A percentile compares a stretch with the other conserved stretches of the same genome.
phyloP scores from a whole-genome alignment of 2,113 vertebrate species.

The Atractosteus spatula region DNA sequence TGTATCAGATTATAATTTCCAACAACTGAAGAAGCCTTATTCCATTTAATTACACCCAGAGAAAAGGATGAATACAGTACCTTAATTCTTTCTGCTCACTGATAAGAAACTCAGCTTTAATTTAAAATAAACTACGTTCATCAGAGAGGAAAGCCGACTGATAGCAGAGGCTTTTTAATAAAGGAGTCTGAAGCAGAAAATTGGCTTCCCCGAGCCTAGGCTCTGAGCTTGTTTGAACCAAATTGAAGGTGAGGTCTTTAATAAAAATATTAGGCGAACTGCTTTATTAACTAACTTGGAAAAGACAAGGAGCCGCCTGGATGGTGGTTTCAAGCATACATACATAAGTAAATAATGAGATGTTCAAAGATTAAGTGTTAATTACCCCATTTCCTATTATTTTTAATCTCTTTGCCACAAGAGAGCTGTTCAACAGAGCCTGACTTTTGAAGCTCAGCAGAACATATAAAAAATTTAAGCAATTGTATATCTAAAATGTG shows the following conservation, averaged over 20 bases:
- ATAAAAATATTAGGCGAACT: conserved; percentile 62
- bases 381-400: conserved; percentile 52
- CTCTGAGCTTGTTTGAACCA: conserved; percentile 55
- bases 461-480: too few relatives aligned
- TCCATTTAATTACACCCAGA: conserved; percentile 37
- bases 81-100: conserved; percentile 47
- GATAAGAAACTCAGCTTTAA: conserved; percentile 72
- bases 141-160: conserved; percentile 57
- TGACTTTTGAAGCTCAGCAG: too few relatives aligned
- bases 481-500: too few relatives aligned
- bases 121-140: conserved; percentile 64
- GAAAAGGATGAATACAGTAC: conserved; percentile 51
- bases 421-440: too few relatives aligned
- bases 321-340: conserved; percentile 43
- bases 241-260: conserved; percentile 68
- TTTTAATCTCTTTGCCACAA: conserved; percentile 44
- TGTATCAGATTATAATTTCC: conserved; percentile 31
- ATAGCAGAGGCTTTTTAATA: conserved; percentile 60
- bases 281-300: conserved; percentile 53
- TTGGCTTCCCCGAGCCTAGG: conserved; percentile 59
- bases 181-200: conserved; percentile 71
- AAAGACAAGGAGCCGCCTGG: conserved; percentile 26
- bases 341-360: conserved; percentile 38
- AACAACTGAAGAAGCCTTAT: conserved; percentile 24
- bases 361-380: conserved; percentile 49